Evolutionary conservation across 1,140 invertebrate species (phyloP), one percentile per base, ranked within the genome.

Genomic region (Xylocopa sonorina): DNA sequence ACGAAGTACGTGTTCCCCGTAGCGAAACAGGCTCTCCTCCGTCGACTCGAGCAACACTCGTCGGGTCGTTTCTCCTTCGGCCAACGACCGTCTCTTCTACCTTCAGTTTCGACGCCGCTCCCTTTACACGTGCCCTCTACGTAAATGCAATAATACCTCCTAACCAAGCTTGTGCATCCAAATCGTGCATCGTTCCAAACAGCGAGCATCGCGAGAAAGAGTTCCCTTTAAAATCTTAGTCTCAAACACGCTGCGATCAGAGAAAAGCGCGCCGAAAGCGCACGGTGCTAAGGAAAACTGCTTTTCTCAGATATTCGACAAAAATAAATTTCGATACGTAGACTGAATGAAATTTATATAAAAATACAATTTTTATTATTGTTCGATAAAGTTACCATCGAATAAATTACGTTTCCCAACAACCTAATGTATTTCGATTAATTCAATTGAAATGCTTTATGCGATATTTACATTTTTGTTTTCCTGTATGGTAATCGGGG

Each of bases 1-100:
- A 68, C 64, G 9, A 21, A 51, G 46, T 48, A 71, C 73, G 69
- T 63, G 50, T 67, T 69, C 72, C 57, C 48, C 58, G 43, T 80
- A 78, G 24, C 66, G 69, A 83, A 80, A 67, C 72, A 77, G 67
- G 79, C 62, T 80, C 64, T 51, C 48, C 46, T 24, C 67, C 73
- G 32, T 72, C 60, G 58, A n/a, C 50, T 60, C 67, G 34, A 34
- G 27, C 38, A 41, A 76, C 64, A 72, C 72, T 77, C 48, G 63
- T 12, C 55, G 58, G 82, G 72, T 84, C 83, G 72, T 85, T 85
- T 85, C 83, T 85, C 83, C 83, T 83, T 66, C 78, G 82, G 83
- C 83, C 83, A 85, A 85, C 72, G 83, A 77, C 83, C 83, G 82
- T 85, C 83, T 68, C 74, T n/a, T 68, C 29, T 68, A 84, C 81